Evolutionary conservation across 2,113 vertebrate species (phyloP).

Genomic region (Spermophilus dauricus): DNA sequence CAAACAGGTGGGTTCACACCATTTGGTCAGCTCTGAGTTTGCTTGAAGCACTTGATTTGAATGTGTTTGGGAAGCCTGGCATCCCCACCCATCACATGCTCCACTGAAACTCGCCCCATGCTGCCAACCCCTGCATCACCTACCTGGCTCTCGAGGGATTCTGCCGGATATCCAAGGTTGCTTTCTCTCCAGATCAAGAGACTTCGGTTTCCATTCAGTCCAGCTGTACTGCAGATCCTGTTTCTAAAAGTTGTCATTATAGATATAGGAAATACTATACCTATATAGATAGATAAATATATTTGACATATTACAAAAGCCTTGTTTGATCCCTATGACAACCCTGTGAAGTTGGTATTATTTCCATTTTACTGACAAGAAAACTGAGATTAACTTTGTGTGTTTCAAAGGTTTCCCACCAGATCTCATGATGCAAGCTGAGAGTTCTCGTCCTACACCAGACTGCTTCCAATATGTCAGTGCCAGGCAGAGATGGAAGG

Average conservation of each 20-base stretch:
- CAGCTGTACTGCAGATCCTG: background rate
- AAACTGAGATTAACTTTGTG: background rate
- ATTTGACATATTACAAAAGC: background rate
- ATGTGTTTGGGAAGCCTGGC: background rate
- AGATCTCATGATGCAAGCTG: background rate
- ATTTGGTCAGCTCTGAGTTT: background rate
- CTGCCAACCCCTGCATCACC: too few species aligned
- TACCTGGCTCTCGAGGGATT: background rate
- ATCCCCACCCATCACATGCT: background rate
- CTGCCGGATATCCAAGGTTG: background rate
- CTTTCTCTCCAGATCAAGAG: background rate
- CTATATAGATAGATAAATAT: background rate
- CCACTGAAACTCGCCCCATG: background rate
- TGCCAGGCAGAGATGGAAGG: fast-evolving
- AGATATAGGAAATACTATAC: background rate
- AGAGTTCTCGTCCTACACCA: background rate
- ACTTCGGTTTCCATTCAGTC: background rate
- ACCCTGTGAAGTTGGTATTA: background rate
- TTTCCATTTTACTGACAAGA: background rate
- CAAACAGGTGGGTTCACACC: too few species aligned
- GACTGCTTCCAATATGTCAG: background rate
- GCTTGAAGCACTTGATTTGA: too few species aligned
- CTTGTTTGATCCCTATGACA: background rate
- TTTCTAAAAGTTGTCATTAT: background rate
- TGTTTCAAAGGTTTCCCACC: background rate